Evolutionary conservation across 1,140 invertebrate genomes (phyloP).

Genomic region (Diorhabda sublineata): DNA sequence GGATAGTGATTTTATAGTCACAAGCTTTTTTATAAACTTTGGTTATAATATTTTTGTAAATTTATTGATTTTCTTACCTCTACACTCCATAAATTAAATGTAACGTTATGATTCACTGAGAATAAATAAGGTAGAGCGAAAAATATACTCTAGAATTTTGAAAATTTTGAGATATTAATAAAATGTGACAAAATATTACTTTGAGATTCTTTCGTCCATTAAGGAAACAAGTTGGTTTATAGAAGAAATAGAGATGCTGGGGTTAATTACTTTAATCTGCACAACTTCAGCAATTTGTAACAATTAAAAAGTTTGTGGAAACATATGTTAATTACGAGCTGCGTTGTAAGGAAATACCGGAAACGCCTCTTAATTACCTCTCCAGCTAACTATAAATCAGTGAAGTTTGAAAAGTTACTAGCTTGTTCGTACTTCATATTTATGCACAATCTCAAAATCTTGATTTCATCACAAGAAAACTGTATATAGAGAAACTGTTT

Average conservation of each 20-base stretch:
- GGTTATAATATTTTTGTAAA: no score
- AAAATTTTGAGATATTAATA: no score
- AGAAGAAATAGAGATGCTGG: conserved; percentile 17
- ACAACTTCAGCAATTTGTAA: conserved; percentile 47
- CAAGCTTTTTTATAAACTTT: no score
- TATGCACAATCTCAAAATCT: conserved; percentile 2
- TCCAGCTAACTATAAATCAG: conserved; percentile 34
- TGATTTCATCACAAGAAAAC: neutral
- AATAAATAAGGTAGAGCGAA: no score
- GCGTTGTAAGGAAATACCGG: conserved; percentile 36
- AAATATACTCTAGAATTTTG: no score
- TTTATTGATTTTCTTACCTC: no score
- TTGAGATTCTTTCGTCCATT: neutral
- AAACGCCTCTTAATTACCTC: conserved; percentile 40
- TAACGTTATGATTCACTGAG: no score
- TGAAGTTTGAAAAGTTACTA: conserved; percentile 34
- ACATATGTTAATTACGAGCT: conserved; percentile 47
- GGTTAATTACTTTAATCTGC: conserved; percentile 42
- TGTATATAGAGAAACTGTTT: conserved; percentile 2
- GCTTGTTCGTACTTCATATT: conserved; percentile 14
- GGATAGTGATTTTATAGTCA: no score
- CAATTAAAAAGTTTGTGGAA: conserved; percentile 46
- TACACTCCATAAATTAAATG: no score
- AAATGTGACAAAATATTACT: neutral
- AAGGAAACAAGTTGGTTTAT: conserved; percentile 27